phyloP scores from a whole-genome alignment of 2,888 invertebrate genomes.

The Epinotia demarniana region DNA sequence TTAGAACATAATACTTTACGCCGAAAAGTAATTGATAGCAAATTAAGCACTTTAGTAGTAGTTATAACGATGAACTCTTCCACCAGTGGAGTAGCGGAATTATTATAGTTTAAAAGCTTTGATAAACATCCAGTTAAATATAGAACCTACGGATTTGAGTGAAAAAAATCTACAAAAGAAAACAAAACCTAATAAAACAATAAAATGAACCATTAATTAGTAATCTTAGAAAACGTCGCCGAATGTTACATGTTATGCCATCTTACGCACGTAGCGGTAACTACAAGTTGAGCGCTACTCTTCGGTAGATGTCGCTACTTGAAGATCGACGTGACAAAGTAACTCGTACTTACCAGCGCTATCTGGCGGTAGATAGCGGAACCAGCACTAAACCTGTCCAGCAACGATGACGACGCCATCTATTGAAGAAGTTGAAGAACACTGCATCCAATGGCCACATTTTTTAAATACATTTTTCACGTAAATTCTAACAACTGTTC shows the following conservation, averaged over 20 bases:
- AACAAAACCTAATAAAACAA: neutral
- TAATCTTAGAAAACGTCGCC: neutral
- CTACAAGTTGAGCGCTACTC: conserved; percentile 55
- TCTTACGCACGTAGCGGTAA: conserved; percentile 54
- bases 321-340: neutral
- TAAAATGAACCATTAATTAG: too few species aligned
- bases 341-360: conserved; percentile 68
- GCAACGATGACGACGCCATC: conserved; percentile 75
- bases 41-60: too few species aligned
- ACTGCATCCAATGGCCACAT: conserved; percentile 81
- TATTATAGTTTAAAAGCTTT: too few species aligned
- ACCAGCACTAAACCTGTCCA: conserved; percentile 63
- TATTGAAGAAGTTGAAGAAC: conserved; percentile 67
- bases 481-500: conserved; percentile 52
- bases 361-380: conserved; percentile 68
- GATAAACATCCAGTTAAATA: too few species aligned
- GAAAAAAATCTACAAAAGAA: neutral
- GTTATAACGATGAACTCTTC: too few species aligned
- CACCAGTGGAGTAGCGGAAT: too few species aligned
- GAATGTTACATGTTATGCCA: conserved; percentile 55
- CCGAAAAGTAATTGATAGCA: too few species aligned
- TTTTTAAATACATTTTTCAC: conserved; percentile 59
- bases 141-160: too few species aligned
- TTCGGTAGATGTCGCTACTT: conserved; percentile 59
- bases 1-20: too few species aligned